These are phyloP conservation scores for Aphodius sticticus DNA, from an alignment of 2,888 invertebrate species.

Conservation along the genomic window DNA sequence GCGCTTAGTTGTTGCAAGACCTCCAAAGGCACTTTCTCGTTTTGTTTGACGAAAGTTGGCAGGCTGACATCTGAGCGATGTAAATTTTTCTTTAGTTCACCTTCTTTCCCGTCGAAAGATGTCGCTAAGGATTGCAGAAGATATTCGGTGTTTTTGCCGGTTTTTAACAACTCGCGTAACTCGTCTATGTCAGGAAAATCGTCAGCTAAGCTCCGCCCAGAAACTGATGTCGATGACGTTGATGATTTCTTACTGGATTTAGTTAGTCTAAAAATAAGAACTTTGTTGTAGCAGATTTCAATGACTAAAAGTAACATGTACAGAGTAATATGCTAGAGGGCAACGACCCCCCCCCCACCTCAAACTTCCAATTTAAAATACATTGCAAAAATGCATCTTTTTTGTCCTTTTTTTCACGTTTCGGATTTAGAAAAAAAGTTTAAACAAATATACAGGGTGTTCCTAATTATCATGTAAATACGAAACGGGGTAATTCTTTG, in stretches of 20 bases:
- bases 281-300: no score
- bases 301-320: no score
- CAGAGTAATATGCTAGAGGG: no score
- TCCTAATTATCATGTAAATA: no score
- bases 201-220: slow-evolving; percentile 59
- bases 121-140: slow-evolving; percentile 69
- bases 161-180: slow-evolving; percentile 73
- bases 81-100: slow-evolving; percentile 60
- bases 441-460: no score
- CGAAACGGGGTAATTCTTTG: no score
- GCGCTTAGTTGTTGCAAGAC: slow-evolving; percentile 69
- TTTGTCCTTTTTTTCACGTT: no score
- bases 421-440: no score
- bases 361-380: no score
- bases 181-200: slow-evolving; percentile 72
- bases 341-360: no score
- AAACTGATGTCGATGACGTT: slow-evolving; percentile 63
- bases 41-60: slow-evolving; percentile 76
- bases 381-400: no score
- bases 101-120: slow-evolving; percentile 62
- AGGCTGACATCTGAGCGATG: slow-evolving; percentile 75
- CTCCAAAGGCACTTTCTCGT: slow-evolving; percentile 72
- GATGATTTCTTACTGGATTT: slow-evolving; percentile 65
- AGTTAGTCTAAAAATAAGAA: slow-evolving; percentile 56
- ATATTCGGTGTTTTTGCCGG: slow-evolving; percentile 74